These are phyloP conservation scores for Bubalus kerabau DNA, from an alignment of 2,113 vertebrate species.

Conservation along the genomic window DNA sequence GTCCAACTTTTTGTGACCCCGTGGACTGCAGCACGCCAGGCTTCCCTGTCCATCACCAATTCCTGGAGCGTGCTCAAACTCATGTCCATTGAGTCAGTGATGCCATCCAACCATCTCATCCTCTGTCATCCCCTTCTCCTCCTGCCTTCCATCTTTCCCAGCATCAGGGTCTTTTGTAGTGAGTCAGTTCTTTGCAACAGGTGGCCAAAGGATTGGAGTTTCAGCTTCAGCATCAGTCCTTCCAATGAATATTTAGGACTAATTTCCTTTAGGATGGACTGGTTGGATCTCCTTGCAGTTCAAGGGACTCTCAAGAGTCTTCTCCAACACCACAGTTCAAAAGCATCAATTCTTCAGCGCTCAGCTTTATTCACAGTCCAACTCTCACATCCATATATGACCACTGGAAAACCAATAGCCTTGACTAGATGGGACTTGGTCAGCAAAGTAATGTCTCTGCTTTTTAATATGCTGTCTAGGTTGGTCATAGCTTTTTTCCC, in stretches of 20 bases:
- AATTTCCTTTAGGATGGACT: not conserved
- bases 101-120: not conserved
- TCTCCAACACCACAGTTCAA: not conserved
- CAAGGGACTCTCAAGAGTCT: not conserved
- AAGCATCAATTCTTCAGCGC: not conserved
- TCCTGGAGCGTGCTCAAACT: not conserved
- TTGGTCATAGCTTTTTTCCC: not conserved
- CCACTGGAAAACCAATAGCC: not conserved
- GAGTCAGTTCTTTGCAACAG: not conserved
- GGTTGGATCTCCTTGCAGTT: not conserved
- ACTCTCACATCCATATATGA: not conserved
- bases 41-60: not conserved
- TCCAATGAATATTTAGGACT: not conserved
- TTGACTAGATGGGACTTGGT: not conserved
- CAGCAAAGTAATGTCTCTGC: not conserved
- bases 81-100: not conserved
- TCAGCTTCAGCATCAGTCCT: not conserved
- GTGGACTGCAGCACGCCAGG: not conserved
- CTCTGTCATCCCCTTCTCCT: not conserved
- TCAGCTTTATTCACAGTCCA: not conserved
- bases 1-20: not conserved
- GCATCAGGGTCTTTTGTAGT: not conserved
- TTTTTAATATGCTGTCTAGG: not conserved
- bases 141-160: not conserved
- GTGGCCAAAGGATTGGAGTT: not conserved